Evolutionary conservation across 2,113 vertebrate species (phyloP).

Genomic region (Rana temporaria): DNA sequence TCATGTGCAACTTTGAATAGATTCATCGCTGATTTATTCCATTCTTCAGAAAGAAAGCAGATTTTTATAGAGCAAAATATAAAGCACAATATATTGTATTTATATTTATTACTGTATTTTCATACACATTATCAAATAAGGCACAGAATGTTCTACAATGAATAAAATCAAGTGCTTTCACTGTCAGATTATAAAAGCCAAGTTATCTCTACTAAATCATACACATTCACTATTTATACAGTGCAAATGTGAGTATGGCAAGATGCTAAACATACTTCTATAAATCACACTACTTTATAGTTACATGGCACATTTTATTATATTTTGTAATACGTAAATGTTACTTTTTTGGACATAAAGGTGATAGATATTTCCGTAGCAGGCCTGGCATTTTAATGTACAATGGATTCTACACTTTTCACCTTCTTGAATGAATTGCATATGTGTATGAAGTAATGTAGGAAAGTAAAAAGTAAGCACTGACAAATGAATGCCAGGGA

Average conservation of each 20-base stretch:
- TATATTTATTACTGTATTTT: slow-evolving; percentile 46
- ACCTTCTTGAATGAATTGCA: background rate
- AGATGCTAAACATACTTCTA: slow-evolving; percentile 40
- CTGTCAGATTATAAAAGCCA: slow-evolving; percentile 34
- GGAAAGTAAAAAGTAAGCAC: no score
- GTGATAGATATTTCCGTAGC: slow-evolving; percentile 22
- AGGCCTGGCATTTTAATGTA: slow-evolving; percentile 19
- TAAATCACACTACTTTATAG: slow-evolving; percentile 26
- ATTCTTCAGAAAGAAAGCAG: background rate
- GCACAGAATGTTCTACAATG: slow-evolving; percentile 46
- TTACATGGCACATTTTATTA: slow-evolving; percentile 28
- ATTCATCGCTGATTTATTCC: slow-evolving; percentile 19
- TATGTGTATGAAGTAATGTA: background rate
- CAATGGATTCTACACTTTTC: slow-evolving; percentile 10
- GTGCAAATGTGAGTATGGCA: slow-evolving; percentile 35
- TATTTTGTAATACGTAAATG: slow-evolving; percentile 14
- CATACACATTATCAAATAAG: slow-evolving; percentile 43
- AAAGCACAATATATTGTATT: slow-evolving; percentile 38
- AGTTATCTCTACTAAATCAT: slow-evolving; percentile 48
- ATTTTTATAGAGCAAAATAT: slow-evolving; percentile 34
- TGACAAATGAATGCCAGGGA: no score
- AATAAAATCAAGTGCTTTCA: slow-evolving; percentile 38
- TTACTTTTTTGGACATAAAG: slow-evolving; percentile 36
- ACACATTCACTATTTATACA: slow-evolving; percentile 29
- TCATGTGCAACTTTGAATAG: background rate